Percentiles rank a stretch among this genome's conserved stretches.
Evolutionary conservation across 92 coral and sea anemone species (phyloP).

Genomic region (Epizoanthus ramosus): DNA sequence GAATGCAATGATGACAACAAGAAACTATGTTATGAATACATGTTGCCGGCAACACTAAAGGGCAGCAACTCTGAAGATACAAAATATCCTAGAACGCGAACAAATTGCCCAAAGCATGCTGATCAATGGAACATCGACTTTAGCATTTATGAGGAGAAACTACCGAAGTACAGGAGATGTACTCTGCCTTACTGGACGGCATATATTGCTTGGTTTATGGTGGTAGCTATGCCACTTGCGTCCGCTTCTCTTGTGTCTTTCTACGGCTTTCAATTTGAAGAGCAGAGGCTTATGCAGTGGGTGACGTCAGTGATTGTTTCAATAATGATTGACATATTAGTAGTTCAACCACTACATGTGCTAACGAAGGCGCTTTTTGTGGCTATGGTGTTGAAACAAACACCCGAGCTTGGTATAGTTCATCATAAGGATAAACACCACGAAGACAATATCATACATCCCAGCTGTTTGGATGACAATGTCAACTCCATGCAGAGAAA

Average conservation of each 20-base stretch:
- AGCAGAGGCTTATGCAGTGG: constrained; percentile 82
- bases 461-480: neutral
- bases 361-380: constrained; percentile 61
- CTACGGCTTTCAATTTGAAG: constrained; percentile 79
- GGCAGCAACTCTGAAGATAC: neutral
- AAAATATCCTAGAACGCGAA: neutral
- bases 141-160: constrained; percentile 19
- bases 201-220: constrained; percentile 72
- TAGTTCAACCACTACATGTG: constrained; percentile 78
- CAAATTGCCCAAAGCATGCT: neutral
- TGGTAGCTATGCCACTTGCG: constrained; percentile 55
- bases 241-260: constrained; percentile 79
- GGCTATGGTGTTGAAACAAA: constrained; percentile 74
- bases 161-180: constrained; percentile 23
- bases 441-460: constrained; percentile 24
- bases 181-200: constrained; percentile 74
- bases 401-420: constrained; percentile 57
- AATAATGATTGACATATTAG: constrained; percentile 66
- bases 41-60: neutral
- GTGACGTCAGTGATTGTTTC: constrained; percentile 74
- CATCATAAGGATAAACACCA: constrained; percentile 1
- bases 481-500: neutral
- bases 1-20: neutral
- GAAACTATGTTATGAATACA: neutral
- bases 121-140: constrained; percentile 34